phyloP scores from a whole-genome alignment of 2,888 invertebrate genomes.

The Leptinotarsa rubiginosa region DNA sequence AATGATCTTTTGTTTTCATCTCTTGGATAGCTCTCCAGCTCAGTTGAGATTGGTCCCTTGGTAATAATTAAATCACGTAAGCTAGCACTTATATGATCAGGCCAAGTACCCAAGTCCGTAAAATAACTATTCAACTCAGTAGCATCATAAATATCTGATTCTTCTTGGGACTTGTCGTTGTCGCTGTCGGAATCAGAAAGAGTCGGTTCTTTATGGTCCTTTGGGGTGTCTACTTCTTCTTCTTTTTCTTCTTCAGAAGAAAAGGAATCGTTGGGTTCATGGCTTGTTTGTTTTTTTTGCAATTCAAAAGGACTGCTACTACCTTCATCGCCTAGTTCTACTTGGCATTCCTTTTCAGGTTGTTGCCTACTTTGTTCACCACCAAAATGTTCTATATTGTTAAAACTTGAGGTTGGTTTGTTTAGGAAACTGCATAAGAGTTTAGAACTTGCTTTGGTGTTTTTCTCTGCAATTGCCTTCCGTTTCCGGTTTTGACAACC shows the following conservation, averaged over 20 bases:
- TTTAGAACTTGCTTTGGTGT: neutral
- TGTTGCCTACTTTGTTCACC: neutral
- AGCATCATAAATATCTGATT: neutral
- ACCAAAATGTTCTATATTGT: neutral
- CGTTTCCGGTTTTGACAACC: neutral
- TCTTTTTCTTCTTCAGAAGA: neutral
- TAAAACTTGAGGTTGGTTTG: neutral
- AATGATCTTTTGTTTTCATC: slow-evolving; percentile 13
- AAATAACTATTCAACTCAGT: neutral
- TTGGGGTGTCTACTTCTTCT: slow-evolving; percentile 18
- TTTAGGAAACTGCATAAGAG: neutral
- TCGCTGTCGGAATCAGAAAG: slow-evolving; percentile 12
- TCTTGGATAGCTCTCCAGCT: slow-evolving; percentile 13
- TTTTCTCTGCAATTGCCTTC: neutral
- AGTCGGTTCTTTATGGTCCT: slow-evolving; percentile 16
- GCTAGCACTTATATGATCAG: slow-evolving; percentile 1
- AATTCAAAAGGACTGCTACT: slow-evolving; percentile 14
- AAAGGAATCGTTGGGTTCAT: slow-evolving; percentile 12
- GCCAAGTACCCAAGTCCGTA: slow-evolving; percentile 14
- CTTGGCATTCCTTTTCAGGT: neutral
- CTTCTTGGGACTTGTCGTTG: neutral
- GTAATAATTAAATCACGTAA: slow-evolving; percentile 8
- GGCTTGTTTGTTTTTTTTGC: slow-evolving; percentile 8
- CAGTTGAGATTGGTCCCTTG: neutral
- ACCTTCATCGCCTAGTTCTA: slow-evolving; percentile 16